A percentile compares a stretch with the other conserved stretches of the same genome.
phyloP scores from a whole-genome alignment of 1,140 invertebrate genomes.

The Drosophila willistoni region DNA sequence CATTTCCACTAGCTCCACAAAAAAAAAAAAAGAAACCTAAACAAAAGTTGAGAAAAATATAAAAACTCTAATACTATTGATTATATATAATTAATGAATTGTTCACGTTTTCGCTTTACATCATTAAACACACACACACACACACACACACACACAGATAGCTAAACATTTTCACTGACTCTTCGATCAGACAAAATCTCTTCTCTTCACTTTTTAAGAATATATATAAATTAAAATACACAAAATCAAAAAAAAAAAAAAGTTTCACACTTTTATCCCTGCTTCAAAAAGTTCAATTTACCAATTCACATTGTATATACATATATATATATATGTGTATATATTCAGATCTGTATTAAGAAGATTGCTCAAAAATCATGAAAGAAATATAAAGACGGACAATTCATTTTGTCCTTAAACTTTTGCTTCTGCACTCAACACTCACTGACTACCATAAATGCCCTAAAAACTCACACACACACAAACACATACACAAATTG shows the following conservation, averaged over 20 bases:
- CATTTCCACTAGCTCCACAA: neutral
- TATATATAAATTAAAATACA: neutral
- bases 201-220: too few species aligned
- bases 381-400: neutral
- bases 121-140: neutral
- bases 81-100: neutral
- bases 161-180: too few species aligned
- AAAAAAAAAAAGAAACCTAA: slow-evolving; percentile 7
- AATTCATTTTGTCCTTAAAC: neutral
- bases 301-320: neutral
- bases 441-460: neutral
- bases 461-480: neutral
- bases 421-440: neutral
- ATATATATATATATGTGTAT: neutral
- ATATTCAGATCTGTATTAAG: slow-evolving; percentile 10
- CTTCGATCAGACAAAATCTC: too few species aligned
- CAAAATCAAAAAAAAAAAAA: too few species aligned
- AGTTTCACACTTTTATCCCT: neutral
- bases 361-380: neutral
- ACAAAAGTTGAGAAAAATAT: neutral
- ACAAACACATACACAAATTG: neutral
- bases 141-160: neutral
- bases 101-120: neutral
- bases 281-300: neutral
- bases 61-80: neutral